These are phyloP conservation scores for Chaetodon auriga DNA, from an alignment of 2,113 vertebrate genomes.

Conservation along the genomic window DNA sequence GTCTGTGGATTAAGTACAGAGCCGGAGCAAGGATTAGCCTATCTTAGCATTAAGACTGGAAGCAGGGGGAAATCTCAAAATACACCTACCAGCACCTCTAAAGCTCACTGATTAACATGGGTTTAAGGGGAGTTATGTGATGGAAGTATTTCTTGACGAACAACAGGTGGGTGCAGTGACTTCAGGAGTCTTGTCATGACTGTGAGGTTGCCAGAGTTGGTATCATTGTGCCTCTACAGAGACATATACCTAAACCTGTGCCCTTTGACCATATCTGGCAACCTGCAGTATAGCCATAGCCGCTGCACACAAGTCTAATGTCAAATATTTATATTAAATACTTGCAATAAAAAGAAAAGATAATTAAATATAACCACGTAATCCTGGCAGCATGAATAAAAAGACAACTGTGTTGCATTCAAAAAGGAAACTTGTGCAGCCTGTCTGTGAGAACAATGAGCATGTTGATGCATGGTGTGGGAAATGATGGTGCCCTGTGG, in stretches of 20 bases:
- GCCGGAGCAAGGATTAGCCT: not conserved
- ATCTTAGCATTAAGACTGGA: not conserved
- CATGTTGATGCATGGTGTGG: not conserved
- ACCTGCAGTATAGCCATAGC: too few relatives aligned
- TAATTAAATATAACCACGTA: not conserved
- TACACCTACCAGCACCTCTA: not conserved
- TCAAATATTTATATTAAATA: not conserved
- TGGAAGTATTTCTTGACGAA: too few relatives aligned
- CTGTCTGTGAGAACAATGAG: not conserved
- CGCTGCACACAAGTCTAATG: too few relatives aligned
- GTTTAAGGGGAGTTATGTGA: not conserved
- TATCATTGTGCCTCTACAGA: too few relatives aligned
- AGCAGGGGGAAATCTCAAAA: not conserved
- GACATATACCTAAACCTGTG: too few relatives aligned
- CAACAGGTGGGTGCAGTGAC: too few relatives aligned
- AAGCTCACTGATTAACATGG: not conserved
- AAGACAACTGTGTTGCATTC: not conserved
- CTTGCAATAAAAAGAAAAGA: not conserved
- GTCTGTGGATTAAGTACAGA: not conserved
- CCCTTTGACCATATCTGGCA: too few relatives aligned
- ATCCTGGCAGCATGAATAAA: not conserved
- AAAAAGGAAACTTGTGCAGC: not conserved
- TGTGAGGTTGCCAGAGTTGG: too few relatives aligned
- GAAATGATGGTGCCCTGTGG: not conserved
- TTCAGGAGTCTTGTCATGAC: too few relatives aligned